Evolutionary conservation across 2,113 vertebrate genomes (phyloP).

Genomic region (Accipiter cooperii): DNA sequence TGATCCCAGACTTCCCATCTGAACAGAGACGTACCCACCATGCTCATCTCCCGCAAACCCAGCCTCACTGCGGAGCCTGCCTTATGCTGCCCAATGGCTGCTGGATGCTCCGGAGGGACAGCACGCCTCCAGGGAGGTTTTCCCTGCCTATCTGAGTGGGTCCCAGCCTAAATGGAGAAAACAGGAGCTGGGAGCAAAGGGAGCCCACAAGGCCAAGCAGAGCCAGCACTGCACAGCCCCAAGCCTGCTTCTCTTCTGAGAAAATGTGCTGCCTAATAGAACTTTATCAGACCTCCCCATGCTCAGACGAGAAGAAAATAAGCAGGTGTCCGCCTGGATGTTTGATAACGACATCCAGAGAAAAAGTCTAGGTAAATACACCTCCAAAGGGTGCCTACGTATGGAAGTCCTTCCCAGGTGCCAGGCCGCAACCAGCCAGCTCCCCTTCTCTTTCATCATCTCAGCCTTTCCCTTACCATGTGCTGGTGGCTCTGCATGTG

Average conservation of each 20-base stretch:
- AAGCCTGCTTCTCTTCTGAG: background rate
- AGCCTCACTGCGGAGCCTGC: background rate
- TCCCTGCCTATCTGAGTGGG: accelerated
- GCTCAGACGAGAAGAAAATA: background rate
- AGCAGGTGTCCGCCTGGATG: background rate
- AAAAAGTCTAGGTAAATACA: accelerated
- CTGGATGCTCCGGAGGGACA: background rate
- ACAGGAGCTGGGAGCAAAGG: background rate
- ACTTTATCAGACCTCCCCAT: background rate
- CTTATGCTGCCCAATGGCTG: background rate
- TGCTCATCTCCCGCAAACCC: accelerated
- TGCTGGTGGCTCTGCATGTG: constrained; percentile 68
- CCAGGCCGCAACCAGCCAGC: background rate
- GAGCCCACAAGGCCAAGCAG: background rate
- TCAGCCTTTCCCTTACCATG: constrained; percentile 59
- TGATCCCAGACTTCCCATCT: background rate
- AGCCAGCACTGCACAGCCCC: background rate
- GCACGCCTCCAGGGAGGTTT: background rate
- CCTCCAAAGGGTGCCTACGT: accelerated
- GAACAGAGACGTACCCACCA: background rate
- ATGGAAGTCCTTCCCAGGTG: background rate
- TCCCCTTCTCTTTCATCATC: background rate
- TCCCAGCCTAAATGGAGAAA: background rate
- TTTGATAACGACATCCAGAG: background rate
- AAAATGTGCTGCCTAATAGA: background rate